phyloP scores from a whole-genome alignment of 2,113 vertebrate species.

The Microtus montanus region DNA sequence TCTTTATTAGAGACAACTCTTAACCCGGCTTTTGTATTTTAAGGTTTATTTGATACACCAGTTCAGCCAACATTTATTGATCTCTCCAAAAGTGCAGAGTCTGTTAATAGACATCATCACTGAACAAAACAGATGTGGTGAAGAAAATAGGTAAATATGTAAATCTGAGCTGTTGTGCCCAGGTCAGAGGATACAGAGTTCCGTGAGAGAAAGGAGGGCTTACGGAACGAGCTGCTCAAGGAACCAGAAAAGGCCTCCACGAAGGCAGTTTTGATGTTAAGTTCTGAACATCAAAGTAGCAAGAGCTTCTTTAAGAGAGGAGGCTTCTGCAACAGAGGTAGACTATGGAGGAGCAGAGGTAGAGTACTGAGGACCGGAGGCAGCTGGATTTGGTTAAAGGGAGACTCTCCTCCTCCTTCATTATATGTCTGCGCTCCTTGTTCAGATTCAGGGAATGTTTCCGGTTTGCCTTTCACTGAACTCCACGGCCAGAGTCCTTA shows the following conservation, averaged over 20 bases:
- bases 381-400: neutral
- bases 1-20: neutral
- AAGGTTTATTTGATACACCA: neutral
- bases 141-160: neutral
- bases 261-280: neutral
- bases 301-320: neutral
- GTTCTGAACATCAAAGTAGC: neutral
- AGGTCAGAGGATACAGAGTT: neutral
- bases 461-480: neutral
- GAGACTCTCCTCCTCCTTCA: neutral
- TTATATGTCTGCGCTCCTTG: neutral
- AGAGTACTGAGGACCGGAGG: neutral
- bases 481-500: neutral
- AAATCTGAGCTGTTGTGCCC: neutral
- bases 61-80: neutral
- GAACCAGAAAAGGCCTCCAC: neutral
- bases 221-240: neutral
- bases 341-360: neutral
- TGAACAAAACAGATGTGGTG: neutral
- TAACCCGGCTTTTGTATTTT: neutral
- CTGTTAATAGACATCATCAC: neutral
- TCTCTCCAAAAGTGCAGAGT: neutral
- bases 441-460: accelerated
- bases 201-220: neutral
- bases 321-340: neutral